Evolutionary conservation across 2,888 invertebrate genomes (phyloP).

Genomic region (Anthoptus insignis): DNA sequence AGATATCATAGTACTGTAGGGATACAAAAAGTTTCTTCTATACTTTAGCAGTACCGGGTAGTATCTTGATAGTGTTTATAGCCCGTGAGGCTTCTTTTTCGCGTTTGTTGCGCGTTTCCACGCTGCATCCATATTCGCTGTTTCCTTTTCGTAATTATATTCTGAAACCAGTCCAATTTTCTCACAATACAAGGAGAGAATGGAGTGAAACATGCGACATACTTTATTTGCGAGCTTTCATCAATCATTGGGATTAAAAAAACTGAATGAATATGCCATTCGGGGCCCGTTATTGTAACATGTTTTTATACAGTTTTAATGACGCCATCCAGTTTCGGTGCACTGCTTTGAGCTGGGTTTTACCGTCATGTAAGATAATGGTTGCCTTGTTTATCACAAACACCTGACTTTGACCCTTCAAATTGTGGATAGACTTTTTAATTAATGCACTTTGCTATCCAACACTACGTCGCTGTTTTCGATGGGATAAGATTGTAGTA

Average conservation of each 20-base stretch:
- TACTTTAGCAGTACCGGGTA: no score
- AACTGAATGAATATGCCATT: conserved; percentile 31
- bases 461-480: no score
- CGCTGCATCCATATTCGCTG: not conserved
- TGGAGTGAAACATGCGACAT: conserved; percentile 41
- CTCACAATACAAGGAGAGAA: conserved; percentile 45
- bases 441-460: no score
- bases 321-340: conserved; percentile 16
- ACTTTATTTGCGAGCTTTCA: conserved; percentile 45
- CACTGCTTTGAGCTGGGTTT: not conserved
- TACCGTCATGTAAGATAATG: no score
- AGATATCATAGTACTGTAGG: no score
- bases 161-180: conserved; percentile 48
- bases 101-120: not conserved
- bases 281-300: conserved; percentile 20
- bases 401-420: no score
- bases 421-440: no score
- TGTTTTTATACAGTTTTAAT: conserved; percentile 22
- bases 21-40: no score
- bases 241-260: conserved; percentile 46
- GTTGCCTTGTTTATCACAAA: no score
- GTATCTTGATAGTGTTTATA: no score
- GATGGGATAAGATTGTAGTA: no score
- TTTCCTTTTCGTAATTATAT: conserved; percentile 42
- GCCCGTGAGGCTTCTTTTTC: no score